Percentiles rank a stretch among this genome's conserved stretches.
Evolutionary conservation across 1,140 invertebrate species (phyloP).

Genomic region (Drosophila cardini): DNA sequence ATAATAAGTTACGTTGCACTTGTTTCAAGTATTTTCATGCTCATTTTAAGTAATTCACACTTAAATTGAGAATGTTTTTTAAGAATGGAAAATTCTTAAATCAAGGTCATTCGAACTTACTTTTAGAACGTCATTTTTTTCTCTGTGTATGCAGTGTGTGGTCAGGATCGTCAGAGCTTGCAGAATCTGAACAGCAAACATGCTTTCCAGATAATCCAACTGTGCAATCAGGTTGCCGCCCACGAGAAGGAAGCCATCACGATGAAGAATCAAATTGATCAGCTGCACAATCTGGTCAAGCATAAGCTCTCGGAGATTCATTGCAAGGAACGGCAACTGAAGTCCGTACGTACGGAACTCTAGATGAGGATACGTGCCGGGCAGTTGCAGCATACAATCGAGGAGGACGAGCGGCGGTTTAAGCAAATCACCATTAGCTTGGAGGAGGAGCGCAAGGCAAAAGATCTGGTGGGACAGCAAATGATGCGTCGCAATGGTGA

Average conservation of each 20-base stretch:
- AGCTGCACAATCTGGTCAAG: conserved; percentile 89
- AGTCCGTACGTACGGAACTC: conserved; percentile 85
- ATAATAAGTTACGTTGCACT: too few species aligned
- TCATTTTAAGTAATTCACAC: too few species aligned
- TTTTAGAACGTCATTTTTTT: too few species aligned
- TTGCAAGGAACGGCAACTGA: conserved; percentile 71
- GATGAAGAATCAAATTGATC: conserved; percentile 85
- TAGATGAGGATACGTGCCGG: conserved; percentile 86
- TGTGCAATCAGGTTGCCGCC: conserved; percentile 32
- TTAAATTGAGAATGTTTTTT: too few species aligned
- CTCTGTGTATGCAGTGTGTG: conserved; percentile 86
- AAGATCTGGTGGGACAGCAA: conserved; percentile 90
- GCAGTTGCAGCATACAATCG: conserved; percentile 77
- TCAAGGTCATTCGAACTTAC: too few species aligned
- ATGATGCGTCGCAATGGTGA: conserved; percentile 90
- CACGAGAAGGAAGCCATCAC: conserved; percentile 50
- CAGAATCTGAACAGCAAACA: conserved; percentile 86
- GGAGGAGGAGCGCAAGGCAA: conserved; percentile 87
- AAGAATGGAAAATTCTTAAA: too few species aligned
- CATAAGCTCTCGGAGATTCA: conserved; percentile 86
- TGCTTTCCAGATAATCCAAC: conserved; percentile 61
- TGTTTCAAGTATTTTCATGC: too few species aligned
- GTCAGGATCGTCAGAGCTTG: conserved; percentile 87
- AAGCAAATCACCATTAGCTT: conserved; percentile 87
- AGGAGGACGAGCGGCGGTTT: conserved; percentile 86